phyloP scores from a whole-genome alignment of 2,888 invertebrate genomes.

The Neoscelio sp. region DNA sequence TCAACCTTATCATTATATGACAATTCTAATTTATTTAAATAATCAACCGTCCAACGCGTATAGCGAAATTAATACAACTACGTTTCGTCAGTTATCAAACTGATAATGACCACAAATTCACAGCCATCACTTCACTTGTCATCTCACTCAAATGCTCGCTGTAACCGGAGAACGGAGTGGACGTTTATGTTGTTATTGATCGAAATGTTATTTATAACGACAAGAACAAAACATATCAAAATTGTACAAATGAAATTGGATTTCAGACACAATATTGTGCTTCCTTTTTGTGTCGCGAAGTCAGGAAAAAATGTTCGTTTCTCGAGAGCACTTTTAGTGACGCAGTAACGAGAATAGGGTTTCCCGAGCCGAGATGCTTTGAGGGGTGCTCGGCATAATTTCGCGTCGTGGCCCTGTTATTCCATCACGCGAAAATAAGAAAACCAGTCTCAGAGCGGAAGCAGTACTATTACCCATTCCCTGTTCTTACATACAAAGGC shows the following conservation, averaged over 20 bases:
- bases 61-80: background rate
- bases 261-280: constrained; percentile 66
- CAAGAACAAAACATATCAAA: constrained; percentile 58
- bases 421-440: constrained; percentile 69
- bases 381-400: constrained; percentile 69
- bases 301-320: constrained; percentile 67
- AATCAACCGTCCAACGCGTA: no score
- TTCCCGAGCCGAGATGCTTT: constrained; percentile 68
- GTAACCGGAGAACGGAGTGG: no score
- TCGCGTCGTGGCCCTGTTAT: constrained; percentile 68
- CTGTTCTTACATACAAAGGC: constrained; percentile 65
- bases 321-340: constrained; percentile 68
- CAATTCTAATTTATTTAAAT: constrained; percentile 4
- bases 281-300: constrained; percentile 61
- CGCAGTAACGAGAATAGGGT: constrained; percentile 68
- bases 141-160: background rate
- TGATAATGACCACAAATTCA: background rate
- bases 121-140: background rate
- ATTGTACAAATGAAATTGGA: constrained; percentile 64
- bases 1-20: constrained; percentile 11
- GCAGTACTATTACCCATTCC: constrained; percentile 68
- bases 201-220: constrained; percentile 45
- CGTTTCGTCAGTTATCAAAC: background rate
- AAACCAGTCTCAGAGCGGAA: constrained; percentile 65
- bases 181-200: constrained; percentile 28